Evolutionary conservation across 2,888 invertebrate genomes (phyloP), one percentile per base, ranked within the genome.

Genomic region (Prosapia bicincta): DNA sequence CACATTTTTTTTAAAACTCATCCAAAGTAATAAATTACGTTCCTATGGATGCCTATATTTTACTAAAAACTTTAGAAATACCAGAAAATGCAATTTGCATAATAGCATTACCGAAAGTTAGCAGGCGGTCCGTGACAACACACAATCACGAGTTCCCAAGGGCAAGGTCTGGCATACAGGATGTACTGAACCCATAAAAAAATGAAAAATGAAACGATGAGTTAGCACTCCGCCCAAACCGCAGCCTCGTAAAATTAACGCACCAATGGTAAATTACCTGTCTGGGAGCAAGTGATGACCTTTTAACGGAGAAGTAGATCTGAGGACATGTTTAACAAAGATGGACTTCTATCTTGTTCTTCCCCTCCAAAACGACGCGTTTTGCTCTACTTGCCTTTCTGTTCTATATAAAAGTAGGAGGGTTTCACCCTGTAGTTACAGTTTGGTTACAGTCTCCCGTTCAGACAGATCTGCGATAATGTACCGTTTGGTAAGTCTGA

Each of bases 401-500:
- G 2, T 20, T 54, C n/a, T 54, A 6, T 54, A 54, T 54, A 54
- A 54, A 54, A 54, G 54, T 20, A 54, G 54, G 20, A 54, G 54
- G 2, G 54, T 54, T 54, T 10, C 54, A 54, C 54, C 54, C 54
- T 54, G n/a, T 54, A 20, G n/a, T 6, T 20, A 54, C 54, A 54
- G 2, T 20, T 20, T 13, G 10, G 3, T 13, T 54, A 54, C 10
- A 54, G 54, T 20, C 54, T 54, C 20, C 13, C 20, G 3, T 54
- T 20, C 54, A 20, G 20, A 20, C 20, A 54, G 20, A 54, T 20
- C 54, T 54, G 13, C 38, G 13, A 66, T 25, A 32, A 73, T 73
- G 73, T 68, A 73, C 73, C 54, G 32, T 43, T 28, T 73, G 73
- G 73, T 73, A 24, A 73, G 73, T 73, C 0, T 24, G n/a, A n/a